Base-by-base conservation (phyloP, 2,797 vertebrate species). In the Chromobotia macracanthus region DNA sequence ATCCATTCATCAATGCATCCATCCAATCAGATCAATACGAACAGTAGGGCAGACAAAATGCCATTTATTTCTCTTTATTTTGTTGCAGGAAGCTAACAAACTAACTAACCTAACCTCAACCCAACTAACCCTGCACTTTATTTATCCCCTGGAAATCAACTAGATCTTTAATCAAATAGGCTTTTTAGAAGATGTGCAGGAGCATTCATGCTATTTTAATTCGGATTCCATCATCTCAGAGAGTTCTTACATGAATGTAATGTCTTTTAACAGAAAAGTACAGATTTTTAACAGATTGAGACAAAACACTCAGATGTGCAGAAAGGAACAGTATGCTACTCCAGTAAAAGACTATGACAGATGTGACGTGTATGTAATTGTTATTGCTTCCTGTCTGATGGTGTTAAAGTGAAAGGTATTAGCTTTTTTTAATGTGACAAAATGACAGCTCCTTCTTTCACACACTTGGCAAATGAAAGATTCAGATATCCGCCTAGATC, bases 381-480 rank as follows among this genome's bases (percentile, higher is more conserved):
- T 65, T 61, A 75, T 80, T 83, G 61, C 77, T 68, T 80, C 60
- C 63, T 68, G 70, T 69, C 64, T 69, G 13, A 60, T n/a, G 25
- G 72, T 67, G 61, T 72, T 80, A 68, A 67, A 68, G 60, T 83
- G 21, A 41, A 70, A 72, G 46, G 46, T 77, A 80, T 80, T 76
- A 35, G 23, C 12, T 15, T 18, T 9, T 38, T 68, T 21, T 63
- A 72, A 66, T 61, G 53, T 71, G 41, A 70, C 12, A 15, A 68
- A 83, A 65, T 76, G 72, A 72, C 72, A 55, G 18, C 31, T 79
- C 35, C 23, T 77, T 18, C 25, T 82, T 79, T 72, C 16, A 50
- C 72, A 8, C 72, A 55, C 28, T 23, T 80, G 73, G 77, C 67
- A 76, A 72, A 63, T 61, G 44, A 44, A 31, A 31, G 50, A 68